phyloP scores from a whole-genome alignment of 2,888 invertebrate genomes.

The Chesias legatella region DNA sequence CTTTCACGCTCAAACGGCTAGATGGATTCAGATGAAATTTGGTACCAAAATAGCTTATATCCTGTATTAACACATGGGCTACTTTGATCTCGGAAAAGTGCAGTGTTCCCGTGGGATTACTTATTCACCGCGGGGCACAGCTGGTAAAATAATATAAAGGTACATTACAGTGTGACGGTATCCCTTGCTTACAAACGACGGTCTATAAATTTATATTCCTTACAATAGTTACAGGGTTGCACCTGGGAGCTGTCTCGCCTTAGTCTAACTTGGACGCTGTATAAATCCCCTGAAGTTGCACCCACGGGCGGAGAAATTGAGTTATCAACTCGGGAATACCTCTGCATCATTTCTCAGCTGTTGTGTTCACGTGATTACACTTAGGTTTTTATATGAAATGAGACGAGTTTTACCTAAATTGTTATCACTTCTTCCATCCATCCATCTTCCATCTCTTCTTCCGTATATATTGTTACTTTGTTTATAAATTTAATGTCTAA shows the following conservation, averaged over 20 bases:
- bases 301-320: conserved; percentile 54
- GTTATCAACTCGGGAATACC: conserved; percentile 51
- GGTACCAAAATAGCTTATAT: no score
- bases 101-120: no score
- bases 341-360: conserved; percentile 32
- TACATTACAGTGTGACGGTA: conserved; percentile 36
- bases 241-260: conserved; percentile 70
- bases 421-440: no score
- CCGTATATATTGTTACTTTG: no score
- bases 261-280: conserved; percentile 56
- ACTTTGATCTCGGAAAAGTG: no score
- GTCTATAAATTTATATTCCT: conserved; percentile 69
- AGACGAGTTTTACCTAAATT: no score
- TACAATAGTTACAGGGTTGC: conserved; percentile 72
- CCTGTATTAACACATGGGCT: no score
- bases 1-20: no score
- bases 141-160: background rate
- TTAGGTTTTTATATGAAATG: background rate
- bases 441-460: no score
- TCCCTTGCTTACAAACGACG: conserved; percentile 37
- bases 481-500: no score
- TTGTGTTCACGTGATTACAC: conserved; percentile 15
- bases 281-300: conserved; percentile 54
- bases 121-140: no score
- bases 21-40: no score